phyloP scores from a whole-genome alignment of 53 echinoderm and acorn worm species.

The Holothuria leucospilota region DNA sequence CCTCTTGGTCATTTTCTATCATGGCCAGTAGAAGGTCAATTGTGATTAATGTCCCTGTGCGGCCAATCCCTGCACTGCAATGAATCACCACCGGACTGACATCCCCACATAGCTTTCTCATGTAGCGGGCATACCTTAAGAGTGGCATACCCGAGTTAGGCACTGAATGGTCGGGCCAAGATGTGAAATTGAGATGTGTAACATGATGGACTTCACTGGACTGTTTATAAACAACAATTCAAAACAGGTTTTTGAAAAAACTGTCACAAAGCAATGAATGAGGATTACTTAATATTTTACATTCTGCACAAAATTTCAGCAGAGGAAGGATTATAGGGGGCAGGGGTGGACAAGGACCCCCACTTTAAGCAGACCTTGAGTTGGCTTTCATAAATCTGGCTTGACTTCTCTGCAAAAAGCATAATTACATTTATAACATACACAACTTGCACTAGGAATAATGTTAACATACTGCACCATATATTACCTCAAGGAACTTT shows the following conservation, averaged over 20 bases:
- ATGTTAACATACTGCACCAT: too few species aligned
- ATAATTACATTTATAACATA: too few species aligned
- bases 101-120: constrained; percentile 60
- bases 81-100: constrained; percentile 84
- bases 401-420: too few species aligned
- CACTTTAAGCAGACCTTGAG: too few species aligned
- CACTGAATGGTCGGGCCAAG: constrained; percentile 98
- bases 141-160: constrained; percentile 81
- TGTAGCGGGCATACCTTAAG: constrained; percentile 80
- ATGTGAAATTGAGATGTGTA: constrained; percentile 95
- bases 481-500: too few species aligned
- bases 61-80: constrained; percentile 98
- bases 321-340: too few species aligned
- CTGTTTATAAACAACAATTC: constrained; percentile 38
- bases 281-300: too few species aligned
- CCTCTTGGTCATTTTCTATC: constrained; percentile 84
- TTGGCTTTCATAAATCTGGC: too few species aligned
- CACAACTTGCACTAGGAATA: too few species aligned
- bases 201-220: constrained; percentile 82
- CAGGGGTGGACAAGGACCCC: too few species aligned
- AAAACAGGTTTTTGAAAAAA: background rate
- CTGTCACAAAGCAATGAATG: too few species aligned
- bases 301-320: too few species aligned
- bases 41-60: constrained; percentile 93
- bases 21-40: constrained; percentile 83